phyloP scores from a whole-genome alignment of 2,113 vertebrate species.

The Isurus oxyrinchus region DNA sequence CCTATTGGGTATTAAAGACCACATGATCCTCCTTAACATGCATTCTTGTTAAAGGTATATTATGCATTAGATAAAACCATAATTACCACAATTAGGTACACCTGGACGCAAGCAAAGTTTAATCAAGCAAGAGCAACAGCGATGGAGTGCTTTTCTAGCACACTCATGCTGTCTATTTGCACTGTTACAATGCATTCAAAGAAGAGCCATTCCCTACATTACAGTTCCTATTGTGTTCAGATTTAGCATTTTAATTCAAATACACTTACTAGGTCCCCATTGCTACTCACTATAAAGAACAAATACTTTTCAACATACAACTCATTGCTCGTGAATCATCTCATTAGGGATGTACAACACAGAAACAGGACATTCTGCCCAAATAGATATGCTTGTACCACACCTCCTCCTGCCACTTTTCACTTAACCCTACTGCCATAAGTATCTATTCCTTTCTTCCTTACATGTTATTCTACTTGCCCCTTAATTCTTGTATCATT shows the following conservation, averaged over 20 bases:
- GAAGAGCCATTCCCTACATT: background rate
- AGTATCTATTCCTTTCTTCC: too few species aligned
- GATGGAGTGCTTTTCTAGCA: background rate
- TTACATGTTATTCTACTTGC: too few species aligned
- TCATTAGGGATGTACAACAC: background rate
- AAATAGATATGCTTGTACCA: too few species aligned
- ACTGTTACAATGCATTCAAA: background rate
- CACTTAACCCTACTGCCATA: too few species aligned
- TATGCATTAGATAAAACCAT: too few species aligned
- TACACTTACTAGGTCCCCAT: background rate
- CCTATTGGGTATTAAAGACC: too few species aligned
- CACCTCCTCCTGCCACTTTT: too few species aligned
- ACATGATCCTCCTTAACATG: too few species aligned
- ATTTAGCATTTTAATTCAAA: background rate
- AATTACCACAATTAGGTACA: background rate
- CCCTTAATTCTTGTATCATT: too few species aligned
- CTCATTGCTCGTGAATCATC: background rate
- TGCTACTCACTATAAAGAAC: background rate
- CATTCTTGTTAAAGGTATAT: too few species aligned
- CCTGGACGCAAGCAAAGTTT: background rate
- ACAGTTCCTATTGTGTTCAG: background rate
- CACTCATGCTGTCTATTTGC: background rate
- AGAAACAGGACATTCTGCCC: too few species aligned
- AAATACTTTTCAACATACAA: background rate
- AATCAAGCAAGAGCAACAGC: background rate